A percentile compares a stretch with the other conserved stretches of the same genome.
phyloP scores from a whole-genome alignment of 2,797 vertebrate genomes.

The Melanotaenia pygmaea region DNA sequence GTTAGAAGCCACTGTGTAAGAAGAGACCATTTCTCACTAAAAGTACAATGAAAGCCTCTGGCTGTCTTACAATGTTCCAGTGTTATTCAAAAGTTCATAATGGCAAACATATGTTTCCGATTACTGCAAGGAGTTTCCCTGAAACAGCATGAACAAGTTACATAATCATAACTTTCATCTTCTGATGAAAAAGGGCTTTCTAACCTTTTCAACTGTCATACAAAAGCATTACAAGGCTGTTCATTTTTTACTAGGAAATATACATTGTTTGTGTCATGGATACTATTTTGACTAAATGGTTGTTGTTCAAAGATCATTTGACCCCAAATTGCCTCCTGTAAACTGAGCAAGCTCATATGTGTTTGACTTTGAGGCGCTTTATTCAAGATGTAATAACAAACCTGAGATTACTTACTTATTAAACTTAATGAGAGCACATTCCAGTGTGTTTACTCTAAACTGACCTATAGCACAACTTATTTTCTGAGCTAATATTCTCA shows the following conservation, averaged over 20 bases:
- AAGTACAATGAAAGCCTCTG: not conserved
- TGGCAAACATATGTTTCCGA: constrained; percentile 40
- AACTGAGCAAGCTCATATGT: constrained; percentile 5
- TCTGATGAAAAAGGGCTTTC: constrained; percentile 5
- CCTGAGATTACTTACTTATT: constrained; percentile 33
- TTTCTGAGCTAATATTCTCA: constrained; percentile 41
- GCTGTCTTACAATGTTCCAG: not conserved
- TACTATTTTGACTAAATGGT: constrained; percentile 8
- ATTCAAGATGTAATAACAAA: constrained; percentile 50
- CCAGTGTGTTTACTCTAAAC: constrained; percentile 35
- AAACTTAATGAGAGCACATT: constrained; percentile 59
- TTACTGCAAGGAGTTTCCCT: constrained; percentile 35
- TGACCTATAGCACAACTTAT: constrained; percentile 8
- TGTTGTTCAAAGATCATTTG: constrained; percentile 25
- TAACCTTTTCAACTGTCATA: not conserved
- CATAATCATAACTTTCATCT: constrained; percentile 1
- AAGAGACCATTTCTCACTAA: not conserved
- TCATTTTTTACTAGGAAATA: constrained; percentile 21
- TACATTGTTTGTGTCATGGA: not conserved
- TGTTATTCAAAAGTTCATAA: constrained; percentile 12
- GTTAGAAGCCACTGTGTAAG: not conserved
- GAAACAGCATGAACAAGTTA: constrained; percentile 24
- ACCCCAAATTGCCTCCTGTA: constrained; percentile 9
- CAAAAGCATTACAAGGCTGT: constrained; percentile 8
- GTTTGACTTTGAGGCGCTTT: constrained; percentile 13